Conservation (phyloP, 2,888 invertebrate genomes). For the Rhagonycha fulva region DNA sequence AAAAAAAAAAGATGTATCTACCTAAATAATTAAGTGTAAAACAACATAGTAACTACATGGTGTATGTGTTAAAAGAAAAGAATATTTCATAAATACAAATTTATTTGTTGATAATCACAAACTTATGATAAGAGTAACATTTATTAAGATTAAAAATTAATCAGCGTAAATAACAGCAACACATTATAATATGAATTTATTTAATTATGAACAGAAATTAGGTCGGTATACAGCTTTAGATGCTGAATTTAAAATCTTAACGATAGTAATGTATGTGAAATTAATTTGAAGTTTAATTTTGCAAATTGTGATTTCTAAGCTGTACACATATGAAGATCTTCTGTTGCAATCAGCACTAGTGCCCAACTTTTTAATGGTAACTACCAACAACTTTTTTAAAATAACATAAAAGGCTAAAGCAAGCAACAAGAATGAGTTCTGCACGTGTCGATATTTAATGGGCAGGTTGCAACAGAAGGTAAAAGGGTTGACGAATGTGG, state of each 20-base stretch:
- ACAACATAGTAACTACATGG: background rate
- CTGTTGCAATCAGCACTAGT: constrained; percentile 26
- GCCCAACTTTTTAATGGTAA: constrained; percentile 25
- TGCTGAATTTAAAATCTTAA: constrained; percentile 43
- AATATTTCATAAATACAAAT: constrained; percentile 26
- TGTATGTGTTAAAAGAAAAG: constrained; percentile 9
- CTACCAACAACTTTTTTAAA: constrained; percentile 17
- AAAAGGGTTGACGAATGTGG: constrained; percentile 36
- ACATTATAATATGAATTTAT: constrained; percentile 48
- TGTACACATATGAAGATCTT: constrained; percentile 43
- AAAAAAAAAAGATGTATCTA: background rate
- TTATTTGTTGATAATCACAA: constrained; percentile 37
- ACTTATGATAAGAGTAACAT: constrained; percentile 39
- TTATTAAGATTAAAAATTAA: constrained; percentile 39
- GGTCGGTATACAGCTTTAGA: constrained; percentile 45
- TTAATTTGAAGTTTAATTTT: constrained; percentile 43
- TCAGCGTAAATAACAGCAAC: constrained; percentile 41
- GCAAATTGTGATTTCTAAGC: constrained; percentile 46
- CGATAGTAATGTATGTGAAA: constrained; percentile 37
- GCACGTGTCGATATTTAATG: constrained; percentile 47
- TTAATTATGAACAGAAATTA: constrained; percentile 41
- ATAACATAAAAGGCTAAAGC: constrained; percentile 36
- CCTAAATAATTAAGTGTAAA: background rate
- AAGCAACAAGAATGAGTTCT: constrained; percentile 45
- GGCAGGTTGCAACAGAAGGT: constrained; percentile 42